Evolutionary conservation across 2,797 vertebrate genomes (phyloP), one percentile per base, ranked within the genome.

Genomic region (Rhinogobio ventralis): DNA sequence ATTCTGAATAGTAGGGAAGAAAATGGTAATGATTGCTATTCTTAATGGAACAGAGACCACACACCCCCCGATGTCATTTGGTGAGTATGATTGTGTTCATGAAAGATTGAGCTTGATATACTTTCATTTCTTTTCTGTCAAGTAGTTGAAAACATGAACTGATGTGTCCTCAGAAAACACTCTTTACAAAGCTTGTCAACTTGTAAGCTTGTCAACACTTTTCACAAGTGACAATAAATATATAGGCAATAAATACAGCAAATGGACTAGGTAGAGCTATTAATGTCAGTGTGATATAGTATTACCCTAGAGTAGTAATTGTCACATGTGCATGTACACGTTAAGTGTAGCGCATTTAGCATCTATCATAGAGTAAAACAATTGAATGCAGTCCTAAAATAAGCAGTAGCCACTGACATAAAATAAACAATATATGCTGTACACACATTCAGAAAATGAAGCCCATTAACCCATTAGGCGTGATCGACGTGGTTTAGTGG

Each of bases 31-130:
- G 17, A 66, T 66, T 66, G 13, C 3, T 23, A 25, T 81, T 72
- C 7, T 81, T 28, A 9, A 7, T 20, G 51, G 7, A 72, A 81
- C 19, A 71, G 53, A 55, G 33, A 11, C 15, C 8, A 51, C 28
- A 51, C 45, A 20, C 19, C 9, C 9, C 25, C 19, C 17, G 9
- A 28, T 49, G 45, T 42, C 4, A 28, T 73, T 73, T 20, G 17
- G 17, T 51, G 10, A 51, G 46, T 28, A 53, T 3, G 10, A 42
- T 68, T 55, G 64, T 28, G 49, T 67, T 17, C 46, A 25, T 67
- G 15, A 57, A 81, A 81, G 10, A n/a, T 14, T 57, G n/a, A 55
- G 53, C 23, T 81, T 68, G 23, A 15, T 81, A 17, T 46, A 46
- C 28, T 60, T 72, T 62, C 0, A 60, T 62, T 73, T 62, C 0